These are phyloP conservation scores for Popillia japonica DNA, from an alignment of 1,140 invertebrate species.

Conservation along the genomic window DNA sequence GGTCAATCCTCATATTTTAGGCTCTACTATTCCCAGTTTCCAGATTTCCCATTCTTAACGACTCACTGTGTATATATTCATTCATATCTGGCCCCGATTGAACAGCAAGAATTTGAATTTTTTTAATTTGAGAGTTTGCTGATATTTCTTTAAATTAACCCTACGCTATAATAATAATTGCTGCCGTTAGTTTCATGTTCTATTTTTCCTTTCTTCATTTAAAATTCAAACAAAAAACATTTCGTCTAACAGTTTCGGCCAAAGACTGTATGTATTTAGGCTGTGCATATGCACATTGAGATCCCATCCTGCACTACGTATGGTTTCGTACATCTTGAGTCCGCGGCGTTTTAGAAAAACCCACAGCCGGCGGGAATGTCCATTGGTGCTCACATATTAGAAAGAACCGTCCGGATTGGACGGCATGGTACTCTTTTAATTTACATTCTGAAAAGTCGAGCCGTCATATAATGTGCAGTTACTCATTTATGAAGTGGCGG, in stretches of 20 bases:
- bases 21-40: too few species aligned
- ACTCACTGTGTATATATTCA: too few species aligned
- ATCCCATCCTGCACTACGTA: background rate
- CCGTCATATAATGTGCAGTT: conserved; percentile 53
- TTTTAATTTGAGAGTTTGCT: too few species aligned
- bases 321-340: conserved; percentile 45
- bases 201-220: too few species aligned
- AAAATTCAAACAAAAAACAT: background rate
- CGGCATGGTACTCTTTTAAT: conserved; percentile 53
- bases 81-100: too few species aligned
- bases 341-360: background rate
- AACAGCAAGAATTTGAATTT: too few species aligned
- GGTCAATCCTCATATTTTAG: too few species aligned
- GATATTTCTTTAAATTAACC: too few species aligned
- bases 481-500: conserved; percentile 55
- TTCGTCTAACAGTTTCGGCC: background rate
- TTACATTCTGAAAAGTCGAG: conserved; percentile 51
- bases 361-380: conserved; percentile 42
- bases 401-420: conserved; percentile 53
- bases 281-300: background rate
- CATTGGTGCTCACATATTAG: conserved; percentile 49
- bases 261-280: background rate
- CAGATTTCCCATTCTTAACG: too few species aligned
- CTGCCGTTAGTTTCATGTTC: too few species aligned
- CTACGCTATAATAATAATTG: too few species aligned